A percentile compares a stretch with the other conserved stretches of the same genome.
phyloP scores from a whole-genome alignment of 2,888 invertebrate species.

The Euplexia lucipara region DNA sequence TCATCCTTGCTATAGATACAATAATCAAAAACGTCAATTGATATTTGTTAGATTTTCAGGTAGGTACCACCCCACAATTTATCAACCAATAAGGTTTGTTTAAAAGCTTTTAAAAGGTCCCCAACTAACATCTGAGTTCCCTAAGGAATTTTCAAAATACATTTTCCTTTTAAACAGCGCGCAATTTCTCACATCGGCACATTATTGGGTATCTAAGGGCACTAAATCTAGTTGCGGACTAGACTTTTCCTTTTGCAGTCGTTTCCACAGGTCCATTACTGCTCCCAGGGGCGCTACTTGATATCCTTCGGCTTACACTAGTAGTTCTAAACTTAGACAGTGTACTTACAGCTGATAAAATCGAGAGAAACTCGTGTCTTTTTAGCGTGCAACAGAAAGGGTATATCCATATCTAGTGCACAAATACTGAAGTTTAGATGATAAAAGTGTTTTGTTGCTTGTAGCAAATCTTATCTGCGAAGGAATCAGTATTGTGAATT shows the following conservation, averaged over 20 bases:
- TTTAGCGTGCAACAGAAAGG: constrained; percentile 25
- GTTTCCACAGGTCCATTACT: constrained; percentile 84
- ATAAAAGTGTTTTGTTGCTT: too few relatives aligned
- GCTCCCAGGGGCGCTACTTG: constrained; percentile 78
- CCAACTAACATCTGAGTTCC: constrained; percentile 25
- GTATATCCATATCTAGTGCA: too few relatives aligned
- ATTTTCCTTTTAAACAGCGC: constrained; percentile 53
- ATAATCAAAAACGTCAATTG: neutral
- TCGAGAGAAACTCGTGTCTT: constrained; percentile 38
- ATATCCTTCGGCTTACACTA: constrained; percentile 76
- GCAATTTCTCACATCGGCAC: constrained; percentile 69
- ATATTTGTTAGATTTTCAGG: neutral
- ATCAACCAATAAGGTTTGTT: constrained; percentile 16
- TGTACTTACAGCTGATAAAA: constrained; percentile 69
- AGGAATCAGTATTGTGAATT: too few relatives aligned
- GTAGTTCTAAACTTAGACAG: constrained; percentile 72
- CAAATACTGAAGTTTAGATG: too few relatives aligned
- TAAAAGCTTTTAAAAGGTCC: constrained; percentile 30
- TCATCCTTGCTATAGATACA: too few relatives aligned
- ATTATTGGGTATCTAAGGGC: constrained; percentile 77
- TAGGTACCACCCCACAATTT: constrained; percentile 4
- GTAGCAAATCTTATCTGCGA: too few relatives aligned
- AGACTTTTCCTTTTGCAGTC: constrained; percentile 82
- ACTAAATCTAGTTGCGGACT: constrained; percentile 84
- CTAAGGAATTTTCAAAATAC: constrained; percentile 56